These are phyloP conservation scores for Gymnodraco acuticeps DNA, from an alignment of 2,797 vertebrate genomes.

Conservation along the genomic window DNA sequence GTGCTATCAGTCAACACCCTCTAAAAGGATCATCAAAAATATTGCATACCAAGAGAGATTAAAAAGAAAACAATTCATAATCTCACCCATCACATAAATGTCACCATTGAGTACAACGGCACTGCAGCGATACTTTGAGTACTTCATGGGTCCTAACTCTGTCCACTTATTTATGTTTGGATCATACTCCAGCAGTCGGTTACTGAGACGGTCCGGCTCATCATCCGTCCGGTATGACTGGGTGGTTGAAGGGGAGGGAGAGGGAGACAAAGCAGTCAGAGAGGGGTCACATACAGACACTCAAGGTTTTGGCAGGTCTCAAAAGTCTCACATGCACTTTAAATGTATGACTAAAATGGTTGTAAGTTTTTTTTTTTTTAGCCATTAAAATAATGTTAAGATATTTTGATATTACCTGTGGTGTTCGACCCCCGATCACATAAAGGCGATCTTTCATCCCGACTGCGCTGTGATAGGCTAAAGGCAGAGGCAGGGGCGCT, in stretches of 20 bases:
- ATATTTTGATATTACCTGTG: constrained; percentile 88
- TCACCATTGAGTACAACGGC: constrained; percentile 90
- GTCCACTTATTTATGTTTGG: constrained; percentile 92
- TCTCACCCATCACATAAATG: constrained; percentile 95
- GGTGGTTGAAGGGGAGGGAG: constrained; percentile 27
- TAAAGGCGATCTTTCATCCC: constrained; percentile 90
- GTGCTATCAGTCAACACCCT: too few species aligned
- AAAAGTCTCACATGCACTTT: too few species aligned
- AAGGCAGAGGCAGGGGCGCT: constrained; percentile 90
- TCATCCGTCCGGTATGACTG: constrained; percentile 92
- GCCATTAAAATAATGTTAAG: neutral
- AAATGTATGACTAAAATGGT: too few species aligned
- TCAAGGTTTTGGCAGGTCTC: neutral
- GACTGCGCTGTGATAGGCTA: constrained; percentile 91
- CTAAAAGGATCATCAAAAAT: neutral
- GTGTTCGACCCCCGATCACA: constrained; percentile 95
- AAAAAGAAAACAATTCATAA: neutral
- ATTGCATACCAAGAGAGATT: neutral
- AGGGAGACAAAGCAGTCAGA: constrained; percentile 55
- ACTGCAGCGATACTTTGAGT: constrained; percentile 96
- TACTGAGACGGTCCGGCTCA: constrained; percentile 96
- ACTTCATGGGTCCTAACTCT: constrained; percentile 91
- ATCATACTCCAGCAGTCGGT: constrained; percentile 91
- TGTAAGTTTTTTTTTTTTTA: too few species aligned
- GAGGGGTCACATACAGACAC: constrained; percentile 22